Percentiles rank a stretch among this genome's conserved stretches.
Conservation (phyloP, 2,113 vertebrate genomes). For the Epinephelus lanceolatus region DNA sequence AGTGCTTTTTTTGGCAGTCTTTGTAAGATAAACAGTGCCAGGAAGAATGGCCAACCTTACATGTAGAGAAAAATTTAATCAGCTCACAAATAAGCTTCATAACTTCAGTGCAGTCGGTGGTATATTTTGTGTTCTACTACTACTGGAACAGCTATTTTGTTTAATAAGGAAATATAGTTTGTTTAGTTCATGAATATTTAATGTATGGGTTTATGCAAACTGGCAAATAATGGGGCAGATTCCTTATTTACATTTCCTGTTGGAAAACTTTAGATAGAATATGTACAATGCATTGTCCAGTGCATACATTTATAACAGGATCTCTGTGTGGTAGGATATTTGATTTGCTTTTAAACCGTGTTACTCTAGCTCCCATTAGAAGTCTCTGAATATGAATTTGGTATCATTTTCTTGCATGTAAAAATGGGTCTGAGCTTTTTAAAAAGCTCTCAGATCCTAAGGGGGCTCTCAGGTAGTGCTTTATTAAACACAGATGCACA, state of each 20-base stretch:
- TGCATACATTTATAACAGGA: background rate
- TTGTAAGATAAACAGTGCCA: background rate
- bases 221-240: background rate
- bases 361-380: background rate
- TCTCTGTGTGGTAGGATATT: background rate
- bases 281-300: background rate
- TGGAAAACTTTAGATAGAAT: background rate
- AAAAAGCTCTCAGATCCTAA: slow-evolving; percentile 7
- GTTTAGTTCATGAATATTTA: background rate
- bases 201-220: background rate
- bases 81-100: background rate
- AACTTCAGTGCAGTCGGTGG: background rate
- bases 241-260: background rate
- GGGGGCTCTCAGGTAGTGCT: background rate
- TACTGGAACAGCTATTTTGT: background rate
- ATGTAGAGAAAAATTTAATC: background rate
- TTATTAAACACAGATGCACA: slow-evolving; percentile 10
- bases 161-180: background rate
- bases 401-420: background rate
- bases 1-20: background rate
- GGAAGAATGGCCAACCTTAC: background rate
- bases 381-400: slow-evolving; percentile 1
- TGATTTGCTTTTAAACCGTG: background rate
- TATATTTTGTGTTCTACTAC: background rate
- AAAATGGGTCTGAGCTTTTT: background rate